Evolutionary conservation across 23 tunicate genomes (phyloP).

Genomic region (Ascidia mentula): DNA sequence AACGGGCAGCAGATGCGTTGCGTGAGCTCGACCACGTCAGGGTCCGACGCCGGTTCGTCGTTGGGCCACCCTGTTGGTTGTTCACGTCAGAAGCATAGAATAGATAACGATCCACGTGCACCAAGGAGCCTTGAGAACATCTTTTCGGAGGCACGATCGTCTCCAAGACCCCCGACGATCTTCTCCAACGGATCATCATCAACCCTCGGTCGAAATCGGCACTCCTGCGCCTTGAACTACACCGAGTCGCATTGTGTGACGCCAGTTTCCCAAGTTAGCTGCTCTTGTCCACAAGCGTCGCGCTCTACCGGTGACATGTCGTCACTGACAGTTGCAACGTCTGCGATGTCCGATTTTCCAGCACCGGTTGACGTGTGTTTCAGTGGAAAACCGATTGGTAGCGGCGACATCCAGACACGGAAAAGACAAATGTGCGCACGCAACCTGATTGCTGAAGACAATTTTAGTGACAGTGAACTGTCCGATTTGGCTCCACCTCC

Average conservation of each 20-base stretch:
- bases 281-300: constrained; percentile 1
- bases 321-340: not conserved
- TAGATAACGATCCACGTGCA: not conserved
- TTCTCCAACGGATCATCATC: not conserved
- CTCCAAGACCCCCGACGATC: not conserved
- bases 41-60: constrained; percentile 17
- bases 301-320: constrained; percentile 6
- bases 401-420: not conserved
- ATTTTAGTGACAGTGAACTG: constrained; percentile 43
- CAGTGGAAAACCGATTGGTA: not conserved
- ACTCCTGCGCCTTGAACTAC: not conserved
- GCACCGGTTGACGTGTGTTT: constrained; percentile 3
- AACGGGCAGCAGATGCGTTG: not conserved
- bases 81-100: not conserved
- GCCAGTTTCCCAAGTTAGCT: not conserved
- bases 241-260: not conserved
- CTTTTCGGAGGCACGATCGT: not conserved
- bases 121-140: not conserved
- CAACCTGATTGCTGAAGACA: not conserved
- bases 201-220: not conserved
- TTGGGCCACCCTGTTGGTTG: not conserved
- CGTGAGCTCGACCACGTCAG: not conserved
- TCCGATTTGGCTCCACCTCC: constrained; percentile 31
- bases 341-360: not conserved
- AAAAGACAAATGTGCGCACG: not conserved